A percentile compares a stretch with the other conserved stretches of the same genome.
Evolutionary conservation across 2,113 vertebrate genomes (phyloP).

Genomic region (Accipiter cooperii): DNA sequence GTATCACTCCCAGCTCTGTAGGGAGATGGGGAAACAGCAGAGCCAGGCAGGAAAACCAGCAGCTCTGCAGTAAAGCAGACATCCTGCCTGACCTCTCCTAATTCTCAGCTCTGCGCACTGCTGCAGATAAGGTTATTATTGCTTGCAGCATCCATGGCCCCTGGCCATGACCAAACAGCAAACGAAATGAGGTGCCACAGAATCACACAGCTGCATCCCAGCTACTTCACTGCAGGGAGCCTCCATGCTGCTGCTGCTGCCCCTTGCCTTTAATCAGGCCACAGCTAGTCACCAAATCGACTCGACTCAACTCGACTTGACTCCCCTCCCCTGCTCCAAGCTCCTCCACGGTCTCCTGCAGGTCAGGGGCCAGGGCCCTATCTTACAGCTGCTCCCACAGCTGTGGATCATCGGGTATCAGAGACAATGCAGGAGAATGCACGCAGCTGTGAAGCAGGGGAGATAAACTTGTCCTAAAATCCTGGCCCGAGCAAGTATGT

Average conservation of each 20-base stretch:
- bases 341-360: neutral
- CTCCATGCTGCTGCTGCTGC: neutral
- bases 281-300: neutral
- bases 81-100: neutral
- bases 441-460: neutral
- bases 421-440: neutral
- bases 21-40: neutral
- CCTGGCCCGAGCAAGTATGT: neutral
- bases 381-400: neutral
- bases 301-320: neutral
- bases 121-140: neutral
- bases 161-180: neutral
- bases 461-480: neutral
- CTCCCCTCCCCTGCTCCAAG: neutral
- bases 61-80: neutral
- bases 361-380: neutral
- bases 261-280: neutral
- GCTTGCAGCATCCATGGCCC: neutral
- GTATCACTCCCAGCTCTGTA: neutral
- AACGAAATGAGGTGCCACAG: neutral
- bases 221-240: neutral
- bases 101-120: neutral
- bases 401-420: neutral
- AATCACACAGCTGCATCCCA: fast-evolving
- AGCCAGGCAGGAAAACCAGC: neutral